phyloP scores from a whole-genome alignment of 2,888 invertebrate genomes.

The Oithona nana region DNA sequence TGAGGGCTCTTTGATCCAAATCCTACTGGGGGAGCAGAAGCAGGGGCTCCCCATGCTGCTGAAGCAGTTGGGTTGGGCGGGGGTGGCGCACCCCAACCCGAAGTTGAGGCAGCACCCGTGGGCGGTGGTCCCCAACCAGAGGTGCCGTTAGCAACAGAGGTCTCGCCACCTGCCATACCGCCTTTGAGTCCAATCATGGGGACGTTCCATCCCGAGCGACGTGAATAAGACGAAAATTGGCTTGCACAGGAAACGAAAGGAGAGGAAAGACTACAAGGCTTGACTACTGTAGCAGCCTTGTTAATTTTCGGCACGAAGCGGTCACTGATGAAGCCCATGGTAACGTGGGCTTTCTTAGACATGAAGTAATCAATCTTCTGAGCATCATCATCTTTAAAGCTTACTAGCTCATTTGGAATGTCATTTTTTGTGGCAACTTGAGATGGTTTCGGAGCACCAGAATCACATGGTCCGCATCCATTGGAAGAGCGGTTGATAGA shows the following conservation, averaged over 20 bases:
- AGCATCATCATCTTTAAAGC: neutral
- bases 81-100: conserved; percentile 34
- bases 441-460: neutral
- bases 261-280: neutral
- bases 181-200: neutral
- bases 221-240: neutral
- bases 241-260: neutral
- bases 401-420: neutral
- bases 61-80: conserved; percentile 22
- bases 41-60: neutral
- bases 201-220: neutral
- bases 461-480: neutral
- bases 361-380: neutral
- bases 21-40: no score
- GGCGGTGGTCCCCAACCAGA: conserved; percentile 60
- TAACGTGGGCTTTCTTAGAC: no score
- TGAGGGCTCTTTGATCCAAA: no score
- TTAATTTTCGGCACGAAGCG: no score
- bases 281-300: neutral
- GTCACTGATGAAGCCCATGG: no score
- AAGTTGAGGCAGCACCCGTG: conserved; percentile 34
- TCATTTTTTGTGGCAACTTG: neutral
- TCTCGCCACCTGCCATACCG: conserved; percentile 38
- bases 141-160: conserved; percentile 49
- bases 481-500: neutral